Conservation (phyloP, 2,797 vertebrate genomes). For the Sternotherus odoratus region DNA sequence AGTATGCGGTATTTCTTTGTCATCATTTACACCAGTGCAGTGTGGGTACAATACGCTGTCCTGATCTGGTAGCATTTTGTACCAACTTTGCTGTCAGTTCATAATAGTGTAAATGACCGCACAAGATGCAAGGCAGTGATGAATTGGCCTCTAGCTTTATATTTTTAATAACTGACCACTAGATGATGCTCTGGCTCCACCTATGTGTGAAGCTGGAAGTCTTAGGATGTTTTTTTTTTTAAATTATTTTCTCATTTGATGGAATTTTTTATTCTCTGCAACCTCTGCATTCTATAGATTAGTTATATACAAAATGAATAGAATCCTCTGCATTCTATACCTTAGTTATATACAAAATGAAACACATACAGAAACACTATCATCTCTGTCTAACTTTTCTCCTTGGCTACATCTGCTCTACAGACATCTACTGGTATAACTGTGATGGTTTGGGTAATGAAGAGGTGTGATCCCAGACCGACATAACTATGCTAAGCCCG, state of each 20-base stretch:
- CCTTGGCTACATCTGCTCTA: background rate
- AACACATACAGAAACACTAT: background rate
- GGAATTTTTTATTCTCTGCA: background rate
- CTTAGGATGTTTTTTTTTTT: background rate
- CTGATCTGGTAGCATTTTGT: background rate
- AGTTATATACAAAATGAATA: background rate
- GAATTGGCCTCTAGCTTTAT: background rate
- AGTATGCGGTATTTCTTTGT: background rate
- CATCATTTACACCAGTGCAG: background rate
- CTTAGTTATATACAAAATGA: background rate
- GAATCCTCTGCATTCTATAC: background rate
- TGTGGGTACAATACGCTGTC: background rate
- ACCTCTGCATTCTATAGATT: background rate
- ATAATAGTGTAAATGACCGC: background rate
- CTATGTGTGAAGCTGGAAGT: background rate
- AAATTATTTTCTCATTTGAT: background rate
- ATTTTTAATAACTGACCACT: slow-evolving; percentile 13
- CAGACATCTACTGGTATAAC: background rate
- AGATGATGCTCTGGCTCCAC: slow-evolving; percentile 58
- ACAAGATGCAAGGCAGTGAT: background rate
- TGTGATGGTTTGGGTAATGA: background rate
- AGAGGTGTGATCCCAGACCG: background rate
- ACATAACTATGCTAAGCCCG: background rate
- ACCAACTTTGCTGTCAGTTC: background rate
- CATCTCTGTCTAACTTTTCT: background rate